Conservation (phyloP, 2,888 invertebrate species). For the Galeopsomyia nigrocyanea region DNA sequence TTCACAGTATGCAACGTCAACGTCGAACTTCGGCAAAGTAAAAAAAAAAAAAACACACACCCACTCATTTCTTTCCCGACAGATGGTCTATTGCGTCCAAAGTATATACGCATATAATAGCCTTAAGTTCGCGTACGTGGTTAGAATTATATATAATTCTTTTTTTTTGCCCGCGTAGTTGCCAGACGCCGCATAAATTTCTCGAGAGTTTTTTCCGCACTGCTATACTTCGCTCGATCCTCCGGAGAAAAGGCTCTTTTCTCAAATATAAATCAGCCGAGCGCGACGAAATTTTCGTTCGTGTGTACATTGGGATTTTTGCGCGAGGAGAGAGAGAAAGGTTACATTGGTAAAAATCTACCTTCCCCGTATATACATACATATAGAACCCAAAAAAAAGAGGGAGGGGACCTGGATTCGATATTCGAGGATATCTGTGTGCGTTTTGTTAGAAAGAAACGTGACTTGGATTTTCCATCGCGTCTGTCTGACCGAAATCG, state of each 20-base stretch:
- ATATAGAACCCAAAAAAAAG: too few species aligned
- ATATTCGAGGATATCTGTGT: too few species aligned
- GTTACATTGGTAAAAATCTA: constrained; percentile 1
- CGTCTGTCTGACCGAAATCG: not conserved
- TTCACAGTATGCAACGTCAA: too few species aligned
- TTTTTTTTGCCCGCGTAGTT: not conserved
- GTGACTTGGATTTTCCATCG: too few species aligned
- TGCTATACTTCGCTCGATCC: constrained; percentile 12
- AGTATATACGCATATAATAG: too few species aligned
- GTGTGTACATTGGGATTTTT: not conserved
- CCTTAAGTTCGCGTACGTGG: constrained; percentile 48
- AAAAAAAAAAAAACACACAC: too few species aligned
- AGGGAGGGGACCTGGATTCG: too few species aligned
- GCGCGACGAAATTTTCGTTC: constrained; percentile 29
- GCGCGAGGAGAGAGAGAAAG: constrained; percentile 1
- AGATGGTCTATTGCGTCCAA: constrained; percentile 43
- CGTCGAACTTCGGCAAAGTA: too few species aligned
- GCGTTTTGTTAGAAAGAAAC: too few species aligned
- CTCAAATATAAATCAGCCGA: constrained; percentile 38
- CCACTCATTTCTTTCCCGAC: not conserved
- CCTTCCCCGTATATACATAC: not conserved
- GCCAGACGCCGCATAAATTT: constrained; percentile 43
- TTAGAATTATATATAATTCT: constrained; percentile 45
- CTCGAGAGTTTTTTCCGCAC: not conserved
- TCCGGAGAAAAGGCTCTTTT: constrained; percentile 36